Evolutionary conservation across 2,797 vertebrate species (phyloP).

Genomic region (Menidia menidia): DNA sequence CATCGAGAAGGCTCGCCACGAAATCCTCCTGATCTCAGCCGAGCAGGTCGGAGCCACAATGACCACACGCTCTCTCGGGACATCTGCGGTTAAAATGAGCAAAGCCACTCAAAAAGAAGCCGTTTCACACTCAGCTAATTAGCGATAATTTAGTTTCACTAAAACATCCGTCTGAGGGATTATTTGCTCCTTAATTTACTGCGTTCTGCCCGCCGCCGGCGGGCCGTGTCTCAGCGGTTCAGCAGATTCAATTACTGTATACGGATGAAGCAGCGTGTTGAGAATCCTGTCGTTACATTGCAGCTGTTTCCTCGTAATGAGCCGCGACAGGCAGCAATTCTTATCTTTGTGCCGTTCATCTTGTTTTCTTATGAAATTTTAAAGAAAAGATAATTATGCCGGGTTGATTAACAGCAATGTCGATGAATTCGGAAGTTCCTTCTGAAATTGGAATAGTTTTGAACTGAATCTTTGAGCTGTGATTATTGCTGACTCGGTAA

Average conservation of each 20-base stretch:
- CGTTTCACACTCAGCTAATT: background rate
- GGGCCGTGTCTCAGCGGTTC: background rate
- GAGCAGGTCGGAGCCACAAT: conserved; percentile 76
- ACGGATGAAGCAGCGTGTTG: background rate
- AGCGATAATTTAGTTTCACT: background rate
- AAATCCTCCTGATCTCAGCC: conserved; percentile 85
- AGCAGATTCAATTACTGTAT: background rate
- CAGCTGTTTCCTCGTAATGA: background rate
- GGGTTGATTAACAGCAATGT: background rate
- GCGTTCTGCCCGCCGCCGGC: background rate
- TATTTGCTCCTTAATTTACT: background rate
- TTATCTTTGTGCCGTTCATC: background rate
- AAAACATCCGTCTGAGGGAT: background rate
- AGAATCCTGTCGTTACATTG: background rate
- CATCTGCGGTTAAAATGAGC: background rate
- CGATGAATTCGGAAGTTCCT: background rate
- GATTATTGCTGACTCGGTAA: background rate
- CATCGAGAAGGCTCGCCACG: conserved; percentile 85
- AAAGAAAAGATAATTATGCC: background rate
- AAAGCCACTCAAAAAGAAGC: background rate
- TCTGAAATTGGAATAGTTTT: no score
- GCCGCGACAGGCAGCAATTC: background rate
- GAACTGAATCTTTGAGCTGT: background rate
- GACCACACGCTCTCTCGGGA: no score
- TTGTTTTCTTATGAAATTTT: background rate